These are phyloP conservation scores for Carollia perspicillata DNA, from an alignment of 2,113 vertebrate species.

Conservation along the genomic window DNA sequence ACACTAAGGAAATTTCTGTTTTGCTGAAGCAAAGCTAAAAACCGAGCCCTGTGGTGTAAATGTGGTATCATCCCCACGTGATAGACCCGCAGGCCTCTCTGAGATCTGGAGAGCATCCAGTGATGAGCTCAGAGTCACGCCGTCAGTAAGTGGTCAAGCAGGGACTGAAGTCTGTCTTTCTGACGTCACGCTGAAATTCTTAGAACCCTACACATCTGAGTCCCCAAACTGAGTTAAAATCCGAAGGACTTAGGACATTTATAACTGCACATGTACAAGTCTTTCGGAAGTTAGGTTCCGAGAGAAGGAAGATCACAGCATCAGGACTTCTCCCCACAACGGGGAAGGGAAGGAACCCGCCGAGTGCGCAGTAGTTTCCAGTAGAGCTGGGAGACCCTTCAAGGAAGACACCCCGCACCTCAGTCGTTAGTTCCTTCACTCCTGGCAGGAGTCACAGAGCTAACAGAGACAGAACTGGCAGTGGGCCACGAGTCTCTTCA, in stretches of 20 bases:
- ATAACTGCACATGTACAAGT: neutral
- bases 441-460: neutral
- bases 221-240: neutral
- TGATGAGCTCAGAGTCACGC: neutral
- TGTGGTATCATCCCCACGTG: neutral
- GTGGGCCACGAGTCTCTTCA: neutral
- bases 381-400: neutral
- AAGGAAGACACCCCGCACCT: neutral
- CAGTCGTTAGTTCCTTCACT: neutral
- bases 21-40: neutral
- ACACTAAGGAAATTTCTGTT: neutral
- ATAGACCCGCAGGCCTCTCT: neutral
- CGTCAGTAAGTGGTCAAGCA: neutral
- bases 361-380: neutral
- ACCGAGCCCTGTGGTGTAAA: neutral
- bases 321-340: neutral
- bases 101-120: neutral
- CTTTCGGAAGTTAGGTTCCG: neutral
- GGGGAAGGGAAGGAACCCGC: neutral
- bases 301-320: neutral
- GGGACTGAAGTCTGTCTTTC: neutral
- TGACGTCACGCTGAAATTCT: neutral
- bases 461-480: neutral
- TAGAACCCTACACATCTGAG: neutral
- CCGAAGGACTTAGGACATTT: neutral